Percentiles rank a stretch among this genome's conserved stretches.
phyloP scores from a whole-genome alignment of 1,140 invertebrate species.

The Drosophila ananassae region DNA sequence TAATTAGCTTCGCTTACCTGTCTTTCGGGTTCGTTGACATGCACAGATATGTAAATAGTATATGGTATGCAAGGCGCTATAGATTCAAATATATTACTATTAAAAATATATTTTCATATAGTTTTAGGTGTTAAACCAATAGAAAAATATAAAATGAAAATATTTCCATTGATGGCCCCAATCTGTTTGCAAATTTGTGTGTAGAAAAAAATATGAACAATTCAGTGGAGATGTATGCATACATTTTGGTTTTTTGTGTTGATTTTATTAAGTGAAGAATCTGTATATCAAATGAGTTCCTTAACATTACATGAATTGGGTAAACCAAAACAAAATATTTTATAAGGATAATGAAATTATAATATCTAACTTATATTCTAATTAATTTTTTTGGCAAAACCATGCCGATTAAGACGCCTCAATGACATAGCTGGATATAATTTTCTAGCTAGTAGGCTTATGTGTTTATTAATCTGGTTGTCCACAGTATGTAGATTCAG shows the following conservation, averaged over 20 bases:
- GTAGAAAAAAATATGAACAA: conserved; percentile 27
- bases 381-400: neutral
- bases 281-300: no score
- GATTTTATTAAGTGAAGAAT: no score
- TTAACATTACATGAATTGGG: no score
- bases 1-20: neutral
- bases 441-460: neutral
- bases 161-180: conserved; percentile 82
- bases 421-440: neutral
- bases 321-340: no score
- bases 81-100: no score
- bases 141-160: conserved; percentile 65
- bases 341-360: no score
- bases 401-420: neutral
- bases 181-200: conserved; percentile 68
- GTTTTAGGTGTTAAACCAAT: conserved; percentile 47
- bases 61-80: neutral
- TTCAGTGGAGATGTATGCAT: conserved; percentile 27
- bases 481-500: neutral
- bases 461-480: neutral
- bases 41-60: neutral
- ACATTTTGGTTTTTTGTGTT: neutral
- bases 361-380: no score
- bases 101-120: no score
- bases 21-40: neutral